phyloP scores from a whole-genome alignment of 2,888 invertebrate species.

The Archips xylosteana region DNA sequence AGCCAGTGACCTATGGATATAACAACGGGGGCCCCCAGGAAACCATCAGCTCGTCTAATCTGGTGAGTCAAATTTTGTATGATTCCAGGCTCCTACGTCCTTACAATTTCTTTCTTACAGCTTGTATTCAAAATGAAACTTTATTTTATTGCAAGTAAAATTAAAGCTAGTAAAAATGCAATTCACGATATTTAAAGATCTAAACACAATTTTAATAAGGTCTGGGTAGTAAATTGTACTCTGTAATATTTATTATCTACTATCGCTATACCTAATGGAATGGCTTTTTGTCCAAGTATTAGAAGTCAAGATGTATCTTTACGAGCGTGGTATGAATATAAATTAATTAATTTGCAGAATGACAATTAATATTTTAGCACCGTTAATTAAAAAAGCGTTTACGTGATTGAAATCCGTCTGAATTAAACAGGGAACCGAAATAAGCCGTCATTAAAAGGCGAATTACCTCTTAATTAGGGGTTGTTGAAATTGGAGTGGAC shows the following conservation, averaged over 20 bases:
- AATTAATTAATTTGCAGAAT: constrained; percentile 21
- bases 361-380: constrained; percentile 36
- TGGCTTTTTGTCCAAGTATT: not conserved
- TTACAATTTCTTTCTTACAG: too few relatives aligned
- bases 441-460: constrained; percentile 45
- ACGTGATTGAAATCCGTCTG: constrained; percentile 48
- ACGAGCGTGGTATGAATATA: constrained; percentile 1
- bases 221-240: too few relatives aligned
- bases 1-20: too few relatives aligned
- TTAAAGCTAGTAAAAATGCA: too few relatives aligned
- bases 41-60: too few relatives aligned
- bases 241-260: not conserved
- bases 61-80: too few relatives aligned
- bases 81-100: too few relatives aligned
- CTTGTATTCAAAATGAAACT: too few relatives aligned
- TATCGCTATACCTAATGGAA: not conserved
- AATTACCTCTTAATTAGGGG: constrained; percentile 49
- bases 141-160: too few relatives aligned
- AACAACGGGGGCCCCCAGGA: too few relatives aligned
- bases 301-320: not conserved
- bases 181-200: too few relatives aligned
- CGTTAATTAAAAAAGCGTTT: constrained; percentile 43
- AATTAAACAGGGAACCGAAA: constrained; percentile 45
- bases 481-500: constrained; percentile 42
- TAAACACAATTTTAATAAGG: too few relatives aligned